Percentiles rank a stretch among this genome's conserved stretches.
phyloP scores from a whole-genome alignment of 2,113 vertebrate species.

The Galemys pyrenaicus region DNA sequence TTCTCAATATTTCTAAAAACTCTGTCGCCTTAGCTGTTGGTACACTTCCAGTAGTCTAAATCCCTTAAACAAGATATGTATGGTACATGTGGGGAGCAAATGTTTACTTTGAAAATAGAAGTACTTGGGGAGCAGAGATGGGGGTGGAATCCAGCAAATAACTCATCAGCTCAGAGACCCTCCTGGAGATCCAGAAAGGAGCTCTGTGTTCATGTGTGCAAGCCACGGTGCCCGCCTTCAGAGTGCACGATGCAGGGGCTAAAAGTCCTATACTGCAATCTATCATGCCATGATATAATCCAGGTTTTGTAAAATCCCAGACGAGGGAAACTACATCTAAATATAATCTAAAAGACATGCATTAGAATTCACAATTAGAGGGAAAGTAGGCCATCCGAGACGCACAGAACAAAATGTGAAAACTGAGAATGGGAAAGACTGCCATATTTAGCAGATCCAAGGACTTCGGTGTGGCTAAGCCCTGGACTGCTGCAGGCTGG shows the following conservation, averaged over 20 bases:
- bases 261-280: not conserved
- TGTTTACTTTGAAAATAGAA: not conserved
- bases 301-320: not conserved
- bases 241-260: no score
- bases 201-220: not conserved
- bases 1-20: not conserved
- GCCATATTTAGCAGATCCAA: accelerated
- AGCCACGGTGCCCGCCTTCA: not conserved
- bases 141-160: not conserved
- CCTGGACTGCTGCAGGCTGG: accelerated
- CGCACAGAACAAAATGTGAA: not conserved
- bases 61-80: not conserved
- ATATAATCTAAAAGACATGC: not conserved
- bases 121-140: not conserved
- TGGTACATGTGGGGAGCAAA: not conserved
- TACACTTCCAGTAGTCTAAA: not conserved
- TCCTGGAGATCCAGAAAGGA: not conserved
- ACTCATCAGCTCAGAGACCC: not conserved
- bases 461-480: not conserved
- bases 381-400: not conserved
- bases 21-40: not conserved
- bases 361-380: not conserved
- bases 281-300: not conserved
- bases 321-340: not conserved
- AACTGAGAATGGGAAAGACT: not conserved